Base-by-base conservation (phyloP, 2,113 vertebrate species). In the Takifugu flavidus region DNA sequence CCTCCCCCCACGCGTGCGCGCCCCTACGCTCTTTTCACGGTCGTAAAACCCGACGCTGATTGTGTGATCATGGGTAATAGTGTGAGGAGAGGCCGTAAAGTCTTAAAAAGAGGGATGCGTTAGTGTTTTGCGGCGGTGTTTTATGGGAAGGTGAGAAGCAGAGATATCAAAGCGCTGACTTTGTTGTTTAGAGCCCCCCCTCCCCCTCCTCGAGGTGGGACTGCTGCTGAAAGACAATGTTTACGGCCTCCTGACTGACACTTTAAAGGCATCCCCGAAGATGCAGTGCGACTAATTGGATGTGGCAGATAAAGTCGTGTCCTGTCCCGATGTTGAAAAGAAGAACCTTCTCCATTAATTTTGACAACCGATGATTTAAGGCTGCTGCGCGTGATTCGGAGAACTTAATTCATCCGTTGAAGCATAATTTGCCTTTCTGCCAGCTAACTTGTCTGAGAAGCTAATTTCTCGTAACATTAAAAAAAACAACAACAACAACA, bases 1-100 rank as follows among this genome's bases (percentile, higher is more conserved):
- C 26, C 12, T 45, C 15, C 57, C 15, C 11, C 39, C 59, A 52
- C 42, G 61, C 59, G 62, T 66, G 62, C 67, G 58, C 67, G 71
- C 60, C 60, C 58, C 27, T 58, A 29, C 59, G 60, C 70, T 72
- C 45, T 2, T 25, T 67, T 56, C 53, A 52, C 44, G 45, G 65
- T 85, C 65, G 50, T 87, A 87, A 86, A 89, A 86, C 74, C 80
- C 81, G 86, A 87, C 43, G 52, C 75, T 88, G 82, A 88, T 89
- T 86, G 82, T 86, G 86, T 80, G 83, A 91, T 88, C 78, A 84
- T 83, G 82, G 82, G 69, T 88, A 83, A 88, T 82, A 79, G 73
- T 83, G 79, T 86, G 84, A 83, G 63, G 49, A 84, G 70, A 71
- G 60, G 77, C 73, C 57, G 49, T 87, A 88, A 85, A 85, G 70